Conservation (phyloP, 2,797 vertebrate species). For the Kryptopterus vitreolus region DNA sequence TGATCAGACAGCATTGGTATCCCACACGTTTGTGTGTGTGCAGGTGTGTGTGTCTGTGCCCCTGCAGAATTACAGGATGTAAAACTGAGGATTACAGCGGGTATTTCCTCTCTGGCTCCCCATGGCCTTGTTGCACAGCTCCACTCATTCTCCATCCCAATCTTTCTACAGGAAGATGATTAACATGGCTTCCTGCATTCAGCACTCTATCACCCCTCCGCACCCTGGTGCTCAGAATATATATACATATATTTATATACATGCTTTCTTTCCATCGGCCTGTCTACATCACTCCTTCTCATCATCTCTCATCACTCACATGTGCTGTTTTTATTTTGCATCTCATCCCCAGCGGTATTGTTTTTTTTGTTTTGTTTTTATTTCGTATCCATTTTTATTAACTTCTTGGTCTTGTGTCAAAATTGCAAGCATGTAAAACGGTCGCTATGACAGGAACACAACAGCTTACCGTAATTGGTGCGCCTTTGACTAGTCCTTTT, state of each 20-base stretch:
- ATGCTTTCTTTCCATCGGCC: neutral
- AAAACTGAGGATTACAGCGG: conserved; percentile 77
- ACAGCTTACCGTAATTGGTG: neutral
- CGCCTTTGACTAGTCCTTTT: neutral
- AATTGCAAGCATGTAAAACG: no score
- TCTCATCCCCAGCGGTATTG: neutral
- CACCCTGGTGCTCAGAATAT: conserved; percentile 11
- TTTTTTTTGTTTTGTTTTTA: no score
- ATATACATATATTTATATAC: no score
- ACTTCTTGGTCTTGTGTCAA: neutral
- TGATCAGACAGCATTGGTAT: neutral
- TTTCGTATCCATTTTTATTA: neutral
- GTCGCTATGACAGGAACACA: neutral
- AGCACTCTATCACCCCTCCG: conserved; percentile 28
- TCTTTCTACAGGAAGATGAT: conserved; percentile 48
- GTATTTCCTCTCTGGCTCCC: conserved; percentile 58
- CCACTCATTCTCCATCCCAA: conserved; percentile 39
- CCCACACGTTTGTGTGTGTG: neutral
- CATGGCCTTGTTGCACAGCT: conserved; percentile 60
- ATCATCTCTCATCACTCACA: no score
- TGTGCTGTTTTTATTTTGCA: neutral
- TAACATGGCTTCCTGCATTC: conserved; percentile 37
- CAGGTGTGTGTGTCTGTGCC: conserved; percentile 24
- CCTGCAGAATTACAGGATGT: conserved; percentile 77
- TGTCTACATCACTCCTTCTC: conserved; percentile 11